Conservation (phyloP, 2,113 vertebrate species). For the Cisticola juncidis region DNA sequence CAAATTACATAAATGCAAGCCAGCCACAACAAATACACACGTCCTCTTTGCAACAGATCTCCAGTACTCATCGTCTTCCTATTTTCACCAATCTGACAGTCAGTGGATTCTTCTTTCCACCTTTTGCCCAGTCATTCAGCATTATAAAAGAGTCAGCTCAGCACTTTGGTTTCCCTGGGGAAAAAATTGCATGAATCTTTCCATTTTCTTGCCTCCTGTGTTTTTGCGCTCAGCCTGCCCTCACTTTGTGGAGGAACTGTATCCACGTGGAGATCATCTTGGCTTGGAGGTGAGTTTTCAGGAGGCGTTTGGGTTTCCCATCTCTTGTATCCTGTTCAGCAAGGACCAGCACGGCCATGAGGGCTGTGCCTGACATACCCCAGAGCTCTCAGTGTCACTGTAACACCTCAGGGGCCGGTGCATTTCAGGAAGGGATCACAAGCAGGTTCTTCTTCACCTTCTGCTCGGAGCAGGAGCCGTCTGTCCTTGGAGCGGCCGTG, state of each 20-base stretch:
- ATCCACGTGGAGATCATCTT: neutral
- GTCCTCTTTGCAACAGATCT: neutral
- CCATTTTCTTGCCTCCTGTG: neutral
- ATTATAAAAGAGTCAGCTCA: neutral
- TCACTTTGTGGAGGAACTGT: neutral
- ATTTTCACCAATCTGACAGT: neutral
- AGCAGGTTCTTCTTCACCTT: neutral
- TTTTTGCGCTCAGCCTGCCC: neutral
- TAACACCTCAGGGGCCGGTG: neutral
- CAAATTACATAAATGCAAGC: neutral
- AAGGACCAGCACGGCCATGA: neutral
- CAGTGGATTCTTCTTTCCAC: neutral
- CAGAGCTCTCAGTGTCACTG: neutral
- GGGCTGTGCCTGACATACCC: neutral
- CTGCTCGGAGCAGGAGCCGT: neutral
- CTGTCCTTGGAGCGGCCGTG: neutral
- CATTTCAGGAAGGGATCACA: fast-evolving
- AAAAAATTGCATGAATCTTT: neutral
- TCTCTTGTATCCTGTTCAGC: fast-evolving
- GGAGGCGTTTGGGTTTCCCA: neutral
- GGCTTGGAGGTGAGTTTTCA: fast-evolving
- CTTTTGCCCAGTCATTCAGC: neutral
- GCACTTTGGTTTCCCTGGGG: neutral
- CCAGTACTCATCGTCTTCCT: neutral
- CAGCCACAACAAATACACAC: neutral